Evolutionary conservation across 2,113 vertebrate genomes (phyloP), one percentile per base, ranked within the genome.

Genomic region (Cercocebus atys): DNA sequence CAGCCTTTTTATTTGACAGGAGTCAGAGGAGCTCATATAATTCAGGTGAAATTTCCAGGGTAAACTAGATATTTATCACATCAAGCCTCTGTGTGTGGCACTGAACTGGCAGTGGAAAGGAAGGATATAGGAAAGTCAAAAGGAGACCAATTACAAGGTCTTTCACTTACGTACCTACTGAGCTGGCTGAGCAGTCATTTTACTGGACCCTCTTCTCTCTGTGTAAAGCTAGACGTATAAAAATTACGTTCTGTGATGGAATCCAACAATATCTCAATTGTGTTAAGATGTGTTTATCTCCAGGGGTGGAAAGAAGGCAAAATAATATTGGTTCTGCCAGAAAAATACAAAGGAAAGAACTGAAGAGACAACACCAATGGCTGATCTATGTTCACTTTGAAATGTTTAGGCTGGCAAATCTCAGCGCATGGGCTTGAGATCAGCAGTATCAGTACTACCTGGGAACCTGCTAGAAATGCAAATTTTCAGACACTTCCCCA

Each of bases 251-350:
- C 47, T 81, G 82, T 78, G n/a, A 85, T 92, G 38, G 95, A 89
- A 73, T 90, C 50, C 43, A n/a, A 81, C 76, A 47, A 76, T 14
- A 68, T 88, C 10, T 14, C 45, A 61, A 70, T 40, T 80, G 25
- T 88, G 4, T 80, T 97, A 93, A 91, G 16, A 84, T 80, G 13
- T 78, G n/a, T 68, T 94, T 88, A 92, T 57, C 57, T 90, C 73
- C 11, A 95, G 84, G 40, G 75, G 23, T 59, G 80, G 79, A 85
- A 96, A 95, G 10, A 50, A 93, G 40, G 82, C 55, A 70, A 93
- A 76, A 64, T 57, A 75, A 78, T 23, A 88, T n/a, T 95, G 40
- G 72, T 91, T 88, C 78, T 22, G 32, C 2, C 81, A 75, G 30
- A 82, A 66, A 86, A 27, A 78, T 16, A 57, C 75, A 61, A 13